Evolutionary conservation across 2,797 vertebrate genomes (phyloP), one percentile per base, ranked within the genome.

Genomic region (Synaphobranchus kaupii): DNA sequence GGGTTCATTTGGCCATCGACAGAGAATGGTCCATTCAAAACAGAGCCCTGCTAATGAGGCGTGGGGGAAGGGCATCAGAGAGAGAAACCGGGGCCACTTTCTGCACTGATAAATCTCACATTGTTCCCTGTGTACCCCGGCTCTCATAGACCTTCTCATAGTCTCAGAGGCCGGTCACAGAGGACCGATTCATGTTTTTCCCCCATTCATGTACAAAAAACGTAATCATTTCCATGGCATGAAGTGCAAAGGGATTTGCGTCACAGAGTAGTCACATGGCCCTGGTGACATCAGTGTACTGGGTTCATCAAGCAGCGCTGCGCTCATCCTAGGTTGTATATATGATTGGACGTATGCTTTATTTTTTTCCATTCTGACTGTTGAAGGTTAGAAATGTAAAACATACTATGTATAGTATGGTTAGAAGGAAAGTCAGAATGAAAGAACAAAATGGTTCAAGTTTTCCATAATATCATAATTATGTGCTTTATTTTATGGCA

Each of bases 51-150:
- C 93, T 95, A 95, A 95, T 95, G 86, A 94, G 91, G 68, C 87
- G 87, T 56, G 54, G 63, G 63, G 47, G 12, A 52, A 63, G 44
- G 73, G 44, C 7, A 28, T 47, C 22, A 31, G 47, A 22, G 28
- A n/a, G 95, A 94, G 94, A 91, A 94, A 93, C 91, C 93, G 92
- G 93, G 92, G 91, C 93, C 93, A 92, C 91, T 94, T 93, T 96
- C 93, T 93, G 92, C 58, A 88, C 91, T 92, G 93, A 95, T 96
- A 94, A 96, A 96, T 96, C 95, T 95, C 94, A 94, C 95, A 96
- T 96, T 96, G 96, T 96, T 96, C 93, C 93, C 91, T 90, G 89
- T 94, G 90, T 94, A 92, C 91, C 91, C 93, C 68, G 90, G 91
- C 94, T 95, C 93, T 94, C 92, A 93, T 93, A 90, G 93, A 91